Evolutionary conservation across 2,888 invertebrate genomes (phyloP), one percentile per base, ranked within the genome.

Genomic region (Allophyes oxyacanthae): DNA sequence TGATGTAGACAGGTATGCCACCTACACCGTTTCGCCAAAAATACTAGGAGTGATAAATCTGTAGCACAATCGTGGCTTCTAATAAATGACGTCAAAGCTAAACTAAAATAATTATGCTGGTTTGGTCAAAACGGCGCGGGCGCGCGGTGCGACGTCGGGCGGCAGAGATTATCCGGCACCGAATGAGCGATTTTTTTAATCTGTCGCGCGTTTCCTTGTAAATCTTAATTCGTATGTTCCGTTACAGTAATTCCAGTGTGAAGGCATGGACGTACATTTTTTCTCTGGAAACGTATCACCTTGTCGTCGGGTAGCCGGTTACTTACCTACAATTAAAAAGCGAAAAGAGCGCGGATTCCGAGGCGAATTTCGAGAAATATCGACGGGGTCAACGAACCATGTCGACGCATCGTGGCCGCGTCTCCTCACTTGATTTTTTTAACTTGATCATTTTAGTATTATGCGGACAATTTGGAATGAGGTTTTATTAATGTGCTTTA

Each of bases 361-460:
- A 88, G 82, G 87, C 85, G 88, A 89, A 92, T 93, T 93, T 92
- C 91, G 89, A 92, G 92, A 92, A 92, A 91, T 93, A 92, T 92
- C 92, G 90, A 86, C 88, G 91, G 85, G 92, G 92, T 93, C 92
- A 84, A 85, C 86, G 93, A 89, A 87, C 92, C 84, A 76, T 84
- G 89, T 88, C 89, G 89, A 91, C 92, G 91, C 89, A 91, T 90
- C 92, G 88, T 85, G 88, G 87, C 89, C 89, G 86, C 86, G 87
- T 85, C 88, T 88, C 87, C 75, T 85, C 85, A 85, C 78, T 82
- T 75, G 77, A 83, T 87, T 90, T 90, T 88, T 88, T 86, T 84
- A 78, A n/a, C n/a, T n/a, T n/a, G n/a, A n/a, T n/a, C 77, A 79
- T 86, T 87, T 88, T 86, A 75, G 74, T 88, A 83, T 87, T 82